Base-by-base conservation (phyloP, 2,888 invertebrate genomes). In the Phrixothrix hirtus region DNA sequence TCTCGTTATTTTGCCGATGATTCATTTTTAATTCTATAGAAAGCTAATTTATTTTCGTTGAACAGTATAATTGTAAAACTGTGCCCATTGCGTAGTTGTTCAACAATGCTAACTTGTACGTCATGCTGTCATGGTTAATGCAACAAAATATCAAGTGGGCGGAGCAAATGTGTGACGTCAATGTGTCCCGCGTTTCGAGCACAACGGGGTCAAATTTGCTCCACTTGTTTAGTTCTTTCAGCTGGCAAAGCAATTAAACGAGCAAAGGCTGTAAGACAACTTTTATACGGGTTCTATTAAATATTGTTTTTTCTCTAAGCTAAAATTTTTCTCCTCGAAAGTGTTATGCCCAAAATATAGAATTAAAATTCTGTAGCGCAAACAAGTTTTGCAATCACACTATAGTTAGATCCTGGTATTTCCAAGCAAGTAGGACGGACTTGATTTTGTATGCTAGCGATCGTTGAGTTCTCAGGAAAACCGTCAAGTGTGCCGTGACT, bases 111-210 rank as follows among this genome's bases (percentile, higher is more conserved):
- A 59, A 51, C 55, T 46, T 56, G 59, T 58, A 58, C 58, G 61
- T 61, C 61, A 61, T 50, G 61, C 58, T 57, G 51, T 61, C 57
- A 59, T 52, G 56, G 56, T 57, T 55, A 52, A 55, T 58, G 59
- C 58, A 59, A 57, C 56, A 53, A 52, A 48, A 52, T 47, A 52
- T 48, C 45, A n/a, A 41, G 59, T 51, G 42, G 61, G 59, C 54
- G 61, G 56, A 47, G 61, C 55, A 36, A 44, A 12, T 41, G 49
- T 38, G 55, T 61, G 61, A 61, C 61, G 61, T 61, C 61, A 58
- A 56, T 56, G 45, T 48, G 49, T 54, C 43, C 56, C 54, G 56
- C 54, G 54, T 53, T 54, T 43, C 42, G 32, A 55, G 57, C 48
- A 41, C 52, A 51, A 56, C 51, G 57, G 52, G 49, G 57, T 48